Evolutionary conservation across 2,797 vertebrate genomes (phyloP).

Genomic region (Crenuchus spilurus): DNA sequence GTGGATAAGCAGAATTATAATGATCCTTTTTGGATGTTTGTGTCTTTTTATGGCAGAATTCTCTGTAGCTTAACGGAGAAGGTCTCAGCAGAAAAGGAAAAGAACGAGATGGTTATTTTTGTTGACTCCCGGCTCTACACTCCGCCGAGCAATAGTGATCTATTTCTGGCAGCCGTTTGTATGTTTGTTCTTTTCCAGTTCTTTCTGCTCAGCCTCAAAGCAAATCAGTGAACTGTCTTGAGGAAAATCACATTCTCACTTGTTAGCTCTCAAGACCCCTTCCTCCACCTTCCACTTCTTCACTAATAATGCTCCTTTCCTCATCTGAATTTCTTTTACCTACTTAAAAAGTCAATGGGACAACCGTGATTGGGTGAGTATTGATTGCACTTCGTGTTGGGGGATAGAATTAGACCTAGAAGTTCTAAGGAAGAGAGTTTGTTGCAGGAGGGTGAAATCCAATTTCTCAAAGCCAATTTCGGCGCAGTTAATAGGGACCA

Average conservation of each 20-base stretch:
- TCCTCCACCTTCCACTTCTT: background rate
- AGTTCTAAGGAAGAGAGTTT: background rate
- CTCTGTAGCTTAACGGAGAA: background rate
- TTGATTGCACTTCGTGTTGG: conserved; percentile 40
- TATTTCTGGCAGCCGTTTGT: conserved; percentile 11
- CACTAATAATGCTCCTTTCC: conserved; percentile 15
- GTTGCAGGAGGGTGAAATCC: conserved; percentile 31
- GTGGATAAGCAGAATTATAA: conserved; percentile 29
- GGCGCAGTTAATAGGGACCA: conserved; percentile 47
- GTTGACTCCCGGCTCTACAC: background rate
- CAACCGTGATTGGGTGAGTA: conserved; percentile 27
- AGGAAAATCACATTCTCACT: background rate
- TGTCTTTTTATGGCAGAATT: background rate
- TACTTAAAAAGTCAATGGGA: conserved; percentile 29
- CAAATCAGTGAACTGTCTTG: background rate
- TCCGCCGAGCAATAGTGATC: background rate
- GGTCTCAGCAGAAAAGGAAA: background rate
- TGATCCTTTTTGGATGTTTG: conserved; percentile 4
- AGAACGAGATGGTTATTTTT: background rate
- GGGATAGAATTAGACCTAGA: conserved; percentile 19
- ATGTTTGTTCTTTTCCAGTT: conserved; percentile 15
- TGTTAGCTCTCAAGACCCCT: background rate
- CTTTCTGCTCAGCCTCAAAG: background rate
- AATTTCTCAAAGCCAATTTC: conserved; percentile 54
- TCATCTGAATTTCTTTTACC: conserved; percentile 42